Base-by-base conservation (phyloP, 1,140 invertebrate genomes). In the Cylas formicarius region DNA sequence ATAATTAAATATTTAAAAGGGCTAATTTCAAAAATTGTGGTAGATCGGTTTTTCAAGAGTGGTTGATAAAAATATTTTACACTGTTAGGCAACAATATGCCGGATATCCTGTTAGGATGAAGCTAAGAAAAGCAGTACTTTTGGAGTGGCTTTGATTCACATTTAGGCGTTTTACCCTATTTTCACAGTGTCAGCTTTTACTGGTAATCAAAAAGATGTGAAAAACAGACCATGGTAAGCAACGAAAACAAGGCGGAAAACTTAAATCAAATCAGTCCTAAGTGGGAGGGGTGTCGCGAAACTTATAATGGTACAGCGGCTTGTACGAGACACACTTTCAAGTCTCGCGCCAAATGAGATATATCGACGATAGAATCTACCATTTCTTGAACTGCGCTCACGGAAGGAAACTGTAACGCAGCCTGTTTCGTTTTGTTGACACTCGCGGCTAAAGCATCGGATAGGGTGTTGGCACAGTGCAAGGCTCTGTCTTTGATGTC, bases 371-470 rank as follows among this genome's bases (percentile, higher is more conserved):
- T 82, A 8, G 86, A 80, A 63, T 93, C 88, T 0, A 93, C 88
- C 90, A 96, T 96, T 49, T 90, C 87, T 52, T 91, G 88, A 1
- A 94, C 88, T 1, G 89, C 88, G 13, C 75, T 77, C 1, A 91
- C 87, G 56, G 85, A 88, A 0, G 90, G 91, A 62, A 92, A 94
- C 66, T 91, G 85, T 26, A 88, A 74, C 2, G 90, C 90, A 1
- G 90, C 90, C 50, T 80, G 81, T 67, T 94, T 94, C 0, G 90
- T 93, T 58, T 90, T 88, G 8, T 77, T 73, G 0, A 94, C 90
- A 4, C 86, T 88, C 11, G 80, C 74, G 21, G 86, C 88, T 1
- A 95, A 68, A 3, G 82, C 82, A 53, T 91, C 86, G 43, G 84
- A 91, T 13, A 96, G 65, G 1, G 80, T 75, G 62, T 94, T 88